Evolutionary conservation across 2,888 invertebrate species (phyloP), one percentile per base, ranked within the genome.

Genomic region (Epistrophella euchroma): DNA sequence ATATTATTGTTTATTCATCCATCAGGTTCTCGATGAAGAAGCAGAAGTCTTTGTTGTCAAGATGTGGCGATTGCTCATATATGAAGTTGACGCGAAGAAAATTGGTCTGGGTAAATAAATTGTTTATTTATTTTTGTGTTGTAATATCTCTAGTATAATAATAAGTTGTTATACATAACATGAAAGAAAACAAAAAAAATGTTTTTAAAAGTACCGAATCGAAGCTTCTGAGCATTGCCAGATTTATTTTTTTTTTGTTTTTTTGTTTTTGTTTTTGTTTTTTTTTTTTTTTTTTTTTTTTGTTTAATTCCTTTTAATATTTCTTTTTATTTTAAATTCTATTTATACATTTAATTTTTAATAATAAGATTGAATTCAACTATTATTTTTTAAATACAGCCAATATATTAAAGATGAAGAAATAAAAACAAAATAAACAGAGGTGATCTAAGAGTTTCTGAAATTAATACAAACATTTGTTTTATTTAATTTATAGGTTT

Each of bases 1-100:
- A n/a, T 4, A 25, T 28, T 58, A n/a, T n/a, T 35, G 37, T n/a
- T 15, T 62, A 15, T 55, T 15, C 62, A 15, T 55, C 19, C 35
- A 11, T 4, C 92, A 99, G 99, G 98, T 99, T 89, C 94, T 99
- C 90, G 99, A 99, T 93, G 99, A 99, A 92, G 99, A 99, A 93
- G 99, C 99, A 4, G 99, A 99, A 94, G 98, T 99, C 89, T 99
- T 99, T 94, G 99, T 99, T 90, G 98, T 99, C 88, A 99, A 99
- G 95, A 98, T 99, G 98, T 99, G 99, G 99, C 95, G 99, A 89
- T 94, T 99, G 91, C 95, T 99, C 88, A 99, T 99, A 90, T 99
- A 99, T 93, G 99, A 99, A 95, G 97, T 99, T 89, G 99, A 99
- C 94, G 98, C 99, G 78, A 99, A 99, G 94, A 98, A 98, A 93